phyloP scores from a whole-genome alignment of 2,797 vertebrate species.

The Scomberomorus guttatus region DNA sequence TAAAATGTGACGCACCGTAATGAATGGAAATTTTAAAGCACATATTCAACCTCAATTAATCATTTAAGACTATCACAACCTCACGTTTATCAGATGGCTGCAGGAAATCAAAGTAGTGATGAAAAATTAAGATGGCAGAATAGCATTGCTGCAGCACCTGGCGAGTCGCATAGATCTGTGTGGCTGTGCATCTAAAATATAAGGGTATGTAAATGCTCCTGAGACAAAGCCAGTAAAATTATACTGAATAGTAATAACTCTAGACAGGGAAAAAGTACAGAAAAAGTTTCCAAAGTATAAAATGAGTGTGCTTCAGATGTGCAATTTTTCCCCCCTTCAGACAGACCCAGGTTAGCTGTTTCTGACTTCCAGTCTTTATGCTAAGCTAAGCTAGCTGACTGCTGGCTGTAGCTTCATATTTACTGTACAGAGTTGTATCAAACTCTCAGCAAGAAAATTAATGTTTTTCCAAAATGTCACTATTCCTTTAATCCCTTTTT shows the following conservation, averaged over 20 bases:
- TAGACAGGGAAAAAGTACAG: not conserved
- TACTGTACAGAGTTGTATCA: not conserved
- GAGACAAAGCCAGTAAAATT: slow-evolving; percentile 18
- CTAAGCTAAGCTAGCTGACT: not conserved
- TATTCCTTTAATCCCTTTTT: not conserved
- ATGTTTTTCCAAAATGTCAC: not conserved
- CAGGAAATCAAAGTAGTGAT: slow-evolving; percentile 81
- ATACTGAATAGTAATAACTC: slow-evolving; percentile 14
- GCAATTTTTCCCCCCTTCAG: no score
- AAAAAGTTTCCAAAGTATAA: not conserved
- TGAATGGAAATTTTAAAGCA: slow-evolving; percentile 90
- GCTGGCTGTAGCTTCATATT: not conserved
- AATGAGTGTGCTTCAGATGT: no score
- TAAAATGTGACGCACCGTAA: slow-evolving; percentile 92
- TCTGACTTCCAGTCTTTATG: no score
- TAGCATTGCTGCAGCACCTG: slow-evolving; percentile 46
- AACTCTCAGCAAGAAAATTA: not conserved
- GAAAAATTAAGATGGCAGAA: slow-evolving; percentile 76
- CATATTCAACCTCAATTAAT: slow-evolving; percentile 93
- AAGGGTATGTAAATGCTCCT: slow-evolving; percentile 24
- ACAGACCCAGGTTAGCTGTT: no score
- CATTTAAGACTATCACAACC: slow-evolving; percentile 89
- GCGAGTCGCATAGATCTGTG: slow-evolving; percentile 52
- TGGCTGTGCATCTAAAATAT: slow-evolving; percentile 10
- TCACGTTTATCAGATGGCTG: slow-evolving; percentile 85